Percentiles rank a stretch among this genome's conserved stretches.
Evolutionary conservation across 2,888 invertebrate genomes (phyloP).

Genomic region (Drosophila fungiperda): DNA sequence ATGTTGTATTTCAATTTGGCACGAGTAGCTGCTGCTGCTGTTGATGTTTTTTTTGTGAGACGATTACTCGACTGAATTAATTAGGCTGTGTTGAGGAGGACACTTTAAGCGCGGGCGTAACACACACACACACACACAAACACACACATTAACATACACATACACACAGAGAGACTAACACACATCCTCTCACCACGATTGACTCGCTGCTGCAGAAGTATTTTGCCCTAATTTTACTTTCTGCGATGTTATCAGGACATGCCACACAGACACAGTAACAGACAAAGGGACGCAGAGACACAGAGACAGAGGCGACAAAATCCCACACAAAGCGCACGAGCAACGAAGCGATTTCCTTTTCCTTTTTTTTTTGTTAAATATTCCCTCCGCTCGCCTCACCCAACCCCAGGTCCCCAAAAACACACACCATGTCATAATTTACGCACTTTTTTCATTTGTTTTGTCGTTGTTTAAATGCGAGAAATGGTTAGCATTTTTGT

Average conservation of each 20-base stretch:
- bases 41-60: neutral
- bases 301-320: slow-evolving; percentile 25
- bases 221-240: slow-evolving; percentile 80
- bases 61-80: slow-evolving; percentile 64
- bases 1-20: slow-evolving; percentile 40
- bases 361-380: slow-evolving; percentile 24
- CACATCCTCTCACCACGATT: slow-evolving; percentile 25
- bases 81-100: slow-evolving; percentile 68
- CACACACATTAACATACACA: slow-evolving; percentile 19
- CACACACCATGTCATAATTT: slow-evolving; percentile 70
- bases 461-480: slow-evolving; percentile 51
- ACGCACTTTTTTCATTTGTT: slow-evolving; percentile 74
- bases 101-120: slow-evolving; percentile 59
- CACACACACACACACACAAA: slow-evolving; percentile 6
- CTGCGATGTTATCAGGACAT: slow-evolving; percentile 79
- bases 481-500: slow-evolving; percentile 56
- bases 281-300: slow-evolving; percentile 27
- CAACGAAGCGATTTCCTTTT: slow-evolving; percentile 51
- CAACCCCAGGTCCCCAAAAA: neutral
- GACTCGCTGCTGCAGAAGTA: slow-evolving; percentile 56
- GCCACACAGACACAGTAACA: slow-evolving; percentile 51
- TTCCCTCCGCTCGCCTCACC: slow-evolving; percentile 13
- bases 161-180: slow-evolving; percentile 22
- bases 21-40: slow-evolving; percentile 17
- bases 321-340: slow-evolving; percentile 44